Conservation (phyloP, 2,888 invertebrate species). For the Mystacides longicornis region DNA sequence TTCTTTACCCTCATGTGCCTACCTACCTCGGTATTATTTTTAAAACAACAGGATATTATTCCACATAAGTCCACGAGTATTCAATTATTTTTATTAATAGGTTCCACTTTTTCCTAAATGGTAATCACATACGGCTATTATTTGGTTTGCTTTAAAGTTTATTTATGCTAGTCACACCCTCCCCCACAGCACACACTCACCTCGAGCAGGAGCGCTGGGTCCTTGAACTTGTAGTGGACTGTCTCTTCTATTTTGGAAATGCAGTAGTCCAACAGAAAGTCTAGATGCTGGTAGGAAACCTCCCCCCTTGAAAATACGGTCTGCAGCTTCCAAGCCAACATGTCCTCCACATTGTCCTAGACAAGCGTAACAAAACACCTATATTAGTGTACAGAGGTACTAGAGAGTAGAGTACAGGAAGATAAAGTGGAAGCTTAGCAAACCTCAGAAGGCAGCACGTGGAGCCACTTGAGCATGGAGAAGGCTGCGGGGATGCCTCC, state of each 20-base stretch:
- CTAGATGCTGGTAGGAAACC: constrained; percentile 38
- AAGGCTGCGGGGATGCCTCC: constrained; percentile 41
- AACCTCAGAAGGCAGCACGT: constrained; percentile 54
- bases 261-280: constrained; percentile 40
- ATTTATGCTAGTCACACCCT: too few relatives aligned
- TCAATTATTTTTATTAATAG: too few relatives aligned
- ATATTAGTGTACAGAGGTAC: neutral
- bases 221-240: constrained; percentile 70
- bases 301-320: constrained; percentile 37
- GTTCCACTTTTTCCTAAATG: too few relatives aligned
- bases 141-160: too few relatives aligned
- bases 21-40: too few relatives aligned
- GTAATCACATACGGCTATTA: too few relatives aligned
- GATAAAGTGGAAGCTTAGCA: too few relatives aligned
- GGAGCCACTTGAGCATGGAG: constrained; percentile 57
- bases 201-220: constrained; percentile 65
- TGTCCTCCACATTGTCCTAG: neutral
- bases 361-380: neutral
- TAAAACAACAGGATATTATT: too few relatives aligned
- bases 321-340: constrained; percentile 2
- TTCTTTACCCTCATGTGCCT: too few relatives aligned
- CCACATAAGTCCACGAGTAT: too few relatives aligned
- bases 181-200: too few relatives aligned
- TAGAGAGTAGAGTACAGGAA: too few relatives aligned
- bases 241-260: constrained; percentile 51